Evolutionary conservation across 2,113 vertebrate species (phyloP).

Genomic region (Perccottus glenii): DNA sequence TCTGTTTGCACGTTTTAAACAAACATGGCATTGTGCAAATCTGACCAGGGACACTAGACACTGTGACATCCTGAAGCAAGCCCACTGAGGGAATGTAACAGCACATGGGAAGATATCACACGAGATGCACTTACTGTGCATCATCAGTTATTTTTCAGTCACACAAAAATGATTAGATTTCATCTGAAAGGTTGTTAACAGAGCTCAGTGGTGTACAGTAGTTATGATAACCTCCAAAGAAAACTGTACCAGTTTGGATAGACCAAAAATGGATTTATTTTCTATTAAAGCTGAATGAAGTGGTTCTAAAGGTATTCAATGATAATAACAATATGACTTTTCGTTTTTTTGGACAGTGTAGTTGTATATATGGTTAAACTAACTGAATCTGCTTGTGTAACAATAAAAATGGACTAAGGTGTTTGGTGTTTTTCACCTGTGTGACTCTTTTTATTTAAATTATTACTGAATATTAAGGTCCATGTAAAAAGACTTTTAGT

Average conservation of each 20-base stretch:
- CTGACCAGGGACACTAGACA: conserved; percentile 33
- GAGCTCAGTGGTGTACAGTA: no score
- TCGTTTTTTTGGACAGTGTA: not conserved
- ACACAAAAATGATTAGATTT: not conserved
- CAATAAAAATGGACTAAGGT: no score
- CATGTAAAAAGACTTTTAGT: conserved; percentile 13
- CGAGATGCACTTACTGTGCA: not conserved
- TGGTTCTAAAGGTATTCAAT: no score
- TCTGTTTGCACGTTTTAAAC: conserved; percentile 53
- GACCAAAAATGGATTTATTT: not conserved
- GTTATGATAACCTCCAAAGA: no score
- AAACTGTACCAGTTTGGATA: no score
- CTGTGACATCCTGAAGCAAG: conserved; percentile 20
- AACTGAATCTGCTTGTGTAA: no score
- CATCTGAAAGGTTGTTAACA: no score
- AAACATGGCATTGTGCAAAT: conserved; percentile 41
- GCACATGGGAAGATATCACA: conserved; percentile 11
- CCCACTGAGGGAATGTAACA: conserved; percentile 7
- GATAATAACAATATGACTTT: not conserved
- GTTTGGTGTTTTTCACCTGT: no score
- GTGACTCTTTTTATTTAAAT: not conserved
- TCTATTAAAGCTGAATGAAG: not conserved
- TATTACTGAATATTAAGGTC: not conserved
- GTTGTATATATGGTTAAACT: no score
- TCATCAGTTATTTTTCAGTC: not conserved